Base-by-base conservation (phyloP, 2,888 invertebrate species). In the Cyclophora albipunctata region DNA sequence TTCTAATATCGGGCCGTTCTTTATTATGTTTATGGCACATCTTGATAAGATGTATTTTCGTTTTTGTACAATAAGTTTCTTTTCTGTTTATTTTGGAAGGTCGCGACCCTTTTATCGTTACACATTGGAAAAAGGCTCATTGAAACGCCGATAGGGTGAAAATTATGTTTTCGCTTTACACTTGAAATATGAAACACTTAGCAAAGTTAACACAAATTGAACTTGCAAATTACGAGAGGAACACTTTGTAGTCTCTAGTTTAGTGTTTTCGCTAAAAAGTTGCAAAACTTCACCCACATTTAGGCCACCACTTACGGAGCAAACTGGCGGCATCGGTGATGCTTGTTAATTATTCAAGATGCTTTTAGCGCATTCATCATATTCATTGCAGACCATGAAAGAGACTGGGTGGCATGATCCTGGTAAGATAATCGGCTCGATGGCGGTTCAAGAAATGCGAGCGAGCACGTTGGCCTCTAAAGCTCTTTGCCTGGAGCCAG, bases 391-490 rank as follows among this genome's bases (percentile, higher is more conserved):
- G 87, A 83, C 83, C 2, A 59, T 88, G 54, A 83, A 80, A 62
- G 83, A 85, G 57, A 80, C 80, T 2, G 84, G 85, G 43, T 86
- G 83, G 84, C 85, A 86, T 56, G 75, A 87, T 54, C 80, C 82
- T 2, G 70, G 73, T 4, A 86, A 74, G 56, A 52, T 88, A 37
- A 55, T 88, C 34, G 88, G 88, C 0, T 87, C 87, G 2, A 46
- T 87, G 41, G 86, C 88, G 1, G 84, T 85, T 4, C 83, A 78
- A 0, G 88, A 88, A 62, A 84, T 86, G 87, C 73, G 87, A 3
- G 85, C 88, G 6, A 87, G 84, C 54, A 84, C 85, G 0, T 61
- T 87, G 2, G 86, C 86, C 0, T 86, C 87, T 3, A 71, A 78
- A 0, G 83, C 81, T 1, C 71, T 87, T 3, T 71, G 76, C 47